Percentiles rank a stretch among this genome's conserved stretches.
Conservation (phyloP, 2,797 vertebrate genomes). For the Chromobotia macracanthus region DNA sequence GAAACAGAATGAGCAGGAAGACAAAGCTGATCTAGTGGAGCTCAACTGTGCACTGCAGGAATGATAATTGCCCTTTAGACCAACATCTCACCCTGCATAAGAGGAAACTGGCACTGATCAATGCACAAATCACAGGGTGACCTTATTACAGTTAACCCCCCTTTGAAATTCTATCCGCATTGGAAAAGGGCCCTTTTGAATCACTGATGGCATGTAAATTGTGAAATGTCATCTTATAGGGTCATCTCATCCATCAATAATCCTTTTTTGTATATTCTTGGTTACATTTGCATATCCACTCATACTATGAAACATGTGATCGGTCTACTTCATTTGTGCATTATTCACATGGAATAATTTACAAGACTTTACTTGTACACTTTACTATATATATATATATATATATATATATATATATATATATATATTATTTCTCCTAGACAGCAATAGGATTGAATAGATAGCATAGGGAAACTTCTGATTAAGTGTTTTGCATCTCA, state of each 20-base stretch:
- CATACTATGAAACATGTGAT: slow-evolving; percentile 15
- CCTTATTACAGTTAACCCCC: slow-evolving; percentile 36
- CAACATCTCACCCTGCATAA: neutral
- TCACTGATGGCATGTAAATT: slow-evolving; percentile 20
- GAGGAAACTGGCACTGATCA: slow-evolving; percentile 16
- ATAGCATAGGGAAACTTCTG: neutral
- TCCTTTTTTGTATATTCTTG: neutral
- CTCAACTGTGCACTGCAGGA: slow-evolving; percentile 27
- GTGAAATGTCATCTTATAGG: slow-evolving; percentile 38
- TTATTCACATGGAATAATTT: slow-evolving; percentile 2
- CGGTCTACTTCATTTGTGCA: slow-evolving; percentile 1
- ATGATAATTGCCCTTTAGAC: slow-evolving; percentile 31
- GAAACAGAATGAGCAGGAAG: slow-evolving; percentile 1
- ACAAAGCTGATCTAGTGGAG: slow-evolving; percentile 24
- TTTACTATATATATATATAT: too few species aligned
- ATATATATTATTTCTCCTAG: neutral
- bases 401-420: too few species aligned
- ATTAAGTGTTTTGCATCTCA: neutral
- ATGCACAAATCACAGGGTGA: slow-evolving; percentile 29
- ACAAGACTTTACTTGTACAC: too few species aligned
- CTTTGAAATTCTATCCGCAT: slow-evolving; percentile 35
- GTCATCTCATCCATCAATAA: slow-evolving; percentile 31
- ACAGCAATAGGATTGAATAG: neutral
- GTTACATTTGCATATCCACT: neutral
- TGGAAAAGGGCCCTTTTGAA: slow-evolving; percentile 20